Evolutionary conservation across 92 coral and sea anemone species (phyloP).

Genomic region (Nematostella vectensis): DNA sequence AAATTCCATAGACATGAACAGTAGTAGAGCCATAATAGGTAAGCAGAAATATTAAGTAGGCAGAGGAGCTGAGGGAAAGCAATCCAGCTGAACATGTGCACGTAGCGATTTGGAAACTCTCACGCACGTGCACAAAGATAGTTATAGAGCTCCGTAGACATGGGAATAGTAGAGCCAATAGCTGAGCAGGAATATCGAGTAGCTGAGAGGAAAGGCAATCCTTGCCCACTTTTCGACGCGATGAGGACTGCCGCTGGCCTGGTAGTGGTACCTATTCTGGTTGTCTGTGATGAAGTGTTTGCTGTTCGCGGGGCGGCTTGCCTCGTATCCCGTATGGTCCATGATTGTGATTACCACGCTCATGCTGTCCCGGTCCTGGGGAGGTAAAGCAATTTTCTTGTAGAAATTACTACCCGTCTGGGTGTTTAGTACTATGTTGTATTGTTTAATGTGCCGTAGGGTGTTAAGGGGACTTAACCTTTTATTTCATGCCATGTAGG

Average conservation of each 20-base stretch:
- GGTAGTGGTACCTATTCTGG: conserved; percentile 6
- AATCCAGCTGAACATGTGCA: too few relatives aligned
- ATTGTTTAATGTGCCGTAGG: too few relatives aligned
- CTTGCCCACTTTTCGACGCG: conserved; percentile 60
- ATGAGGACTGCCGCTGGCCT: conserved; percentile 24
- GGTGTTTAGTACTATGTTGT: too few relatives aligned
- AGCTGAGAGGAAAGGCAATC: conserved; percentile 40
- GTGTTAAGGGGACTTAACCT: too few relatives aligned
- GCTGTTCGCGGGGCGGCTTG: conserved; percentile 11
- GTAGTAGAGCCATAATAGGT: too few relatives aligned
- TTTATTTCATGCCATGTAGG: too few relatives aligned
- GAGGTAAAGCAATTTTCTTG: too few relatives aligned
- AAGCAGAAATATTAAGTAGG: too few relatives aligned
- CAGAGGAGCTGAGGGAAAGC: too few relatives aligned
- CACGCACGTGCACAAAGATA: not conserved
- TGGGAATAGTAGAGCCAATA: conserved; percentile 37
- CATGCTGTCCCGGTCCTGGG: conserved; percentile 20
- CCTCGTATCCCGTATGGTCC: conserved; percentile 10
- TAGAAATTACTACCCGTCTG: too few relatives aligned
- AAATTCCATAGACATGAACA: too few relatives aligned
- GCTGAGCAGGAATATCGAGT: conserved; percentile 40
- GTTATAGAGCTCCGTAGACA: conserved; percentile 14
- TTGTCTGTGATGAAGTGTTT: conserved; percentile 13
- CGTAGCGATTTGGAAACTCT: too few relatives aligned
- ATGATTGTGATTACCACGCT: conserved; percentile 22